A percentile compares a stretch with the other conserved stretches of the same genome.
Evolutionary conservation across 2,113 vertebrate species (phyloP).

Genomic region (Ameiurus melas): DNA sequence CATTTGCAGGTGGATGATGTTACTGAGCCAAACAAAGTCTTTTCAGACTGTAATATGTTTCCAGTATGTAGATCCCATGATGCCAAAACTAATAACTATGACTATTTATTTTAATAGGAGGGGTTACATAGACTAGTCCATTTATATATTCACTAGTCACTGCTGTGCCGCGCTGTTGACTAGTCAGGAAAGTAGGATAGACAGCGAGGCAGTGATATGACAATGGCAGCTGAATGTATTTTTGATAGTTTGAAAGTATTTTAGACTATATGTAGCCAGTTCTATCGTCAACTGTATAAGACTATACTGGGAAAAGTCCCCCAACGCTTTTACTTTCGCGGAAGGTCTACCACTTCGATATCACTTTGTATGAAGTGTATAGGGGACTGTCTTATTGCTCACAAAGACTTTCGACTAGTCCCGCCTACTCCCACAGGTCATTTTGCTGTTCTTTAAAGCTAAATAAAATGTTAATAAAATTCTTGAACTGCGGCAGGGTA

Average conservation of each 20-base stretch:
- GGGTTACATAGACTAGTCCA: not conserved
- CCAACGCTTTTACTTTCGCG: not conserved
- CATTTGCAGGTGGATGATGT: not conserved
- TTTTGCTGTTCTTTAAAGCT: not conserved
- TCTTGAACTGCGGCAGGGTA: not conserved
- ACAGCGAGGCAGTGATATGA: too few species aligned
- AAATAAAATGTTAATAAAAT: not conserved
- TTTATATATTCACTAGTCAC: not conserved
- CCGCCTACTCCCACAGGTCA: not conserved
- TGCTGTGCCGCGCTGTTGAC: not conserved
- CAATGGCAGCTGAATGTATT: too few species aligned
- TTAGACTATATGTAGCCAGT: too few species aligned
- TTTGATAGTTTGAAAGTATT: too few species aligned
- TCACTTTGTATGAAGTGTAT: not conserved
- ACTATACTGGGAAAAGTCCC: not conserved
- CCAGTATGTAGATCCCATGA: not conserved
- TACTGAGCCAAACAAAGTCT: not conserved
- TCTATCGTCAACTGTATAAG: not conserved
- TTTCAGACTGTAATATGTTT: not conserved
- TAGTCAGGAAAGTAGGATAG: not conserved
- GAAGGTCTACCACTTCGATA: not conserved
- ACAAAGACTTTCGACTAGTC: not conserved
- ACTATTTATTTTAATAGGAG: not conserved
- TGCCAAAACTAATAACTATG: not conserved
- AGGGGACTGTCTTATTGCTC: too few species aligned